A percentile compares a stretch with the other conserved stretches of the same genome.
Conservation (phyloP, 2,113 vertebrate genomes). For the Bufo bufo region DNA sequence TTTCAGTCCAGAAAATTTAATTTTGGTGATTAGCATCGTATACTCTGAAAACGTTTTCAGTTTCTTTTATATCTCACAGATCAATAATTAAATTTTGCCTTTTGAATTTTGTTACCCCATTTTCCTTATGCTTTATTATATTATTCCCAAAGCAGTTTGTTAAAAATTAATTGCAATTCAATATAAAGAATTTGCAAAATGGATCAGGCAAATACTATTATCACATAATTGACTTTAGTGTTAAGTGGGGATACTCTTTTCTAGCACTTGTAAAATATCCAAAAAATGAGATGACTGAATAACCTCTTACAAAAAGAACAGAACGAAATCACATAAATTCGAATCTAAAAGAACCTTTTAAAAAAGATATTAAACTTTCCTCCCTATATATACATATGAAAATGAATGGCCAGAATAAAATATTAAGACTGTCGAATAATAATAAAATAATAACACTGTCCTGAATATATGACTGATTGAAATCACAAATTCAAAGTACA, state of each 20-base stretch:
- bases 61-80: constrained; percentile 44
- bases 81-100: constrained; percentile 39
- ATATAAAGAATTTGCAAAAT: constrained; percentile 24
- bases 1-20: constrained; percentile 45
- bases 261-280: background rate
- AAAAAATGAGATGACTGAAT: background rate
- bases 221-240: constrained; percentile 31
- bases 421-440: background rate
- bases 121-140: constrained; percentile 33
- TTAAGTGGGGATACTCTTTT: constrained; percentile 15
- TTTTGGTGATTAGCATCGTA: constrained; percentile 52
- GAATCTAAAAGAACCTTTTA: background rate
- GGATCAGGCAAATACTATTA: constrained; percentile 26
- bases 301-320: background rate
- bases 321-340: background rate
- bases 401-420: background rate
- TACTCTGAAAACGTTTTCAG: background rate
- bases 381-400: background rate
- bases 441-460: background rate
- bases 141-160: constrained; percentile 31
- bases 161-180: constrained; percentile 34
- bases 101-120: constrained; percentile 31
- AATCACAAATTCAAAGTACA: too few relatives aligned
- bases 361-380: background rate
- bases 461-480: background rate